Conservation (phyloP, 2,797 vertebrate genomes). For the Parauchenoglanis punctatus region DNA sequence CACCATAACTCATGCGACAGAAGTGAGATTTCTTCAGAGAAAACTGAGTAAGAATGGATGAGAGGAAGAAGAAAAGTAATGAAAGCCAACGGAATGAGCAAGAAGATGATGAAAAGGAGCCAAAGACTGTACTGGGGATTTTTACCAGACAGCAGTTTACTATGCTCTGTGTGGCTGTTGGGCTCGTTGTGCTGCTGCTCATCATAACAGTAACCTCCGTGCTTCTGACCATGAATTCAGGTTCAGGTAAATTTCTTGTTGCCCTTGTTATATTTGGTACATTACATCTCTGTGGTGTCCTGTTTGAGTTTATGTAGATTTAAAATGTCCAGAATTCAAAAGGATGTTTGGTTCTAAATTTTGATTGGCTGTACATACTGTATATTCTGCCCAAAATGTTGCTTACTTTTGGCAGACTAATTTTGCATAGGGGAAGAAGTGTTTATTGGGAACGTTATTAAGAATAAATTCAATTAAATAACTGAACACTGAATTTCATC, state of each 20-base stretch:
- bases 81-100: slow-evolving; percentile 21
- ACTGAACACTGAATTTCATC: background rate
- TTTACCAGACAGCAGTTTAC: slow-evolving; percentile 59
- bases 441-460: background rate
- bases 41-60: slow-evolving; percentile 41
- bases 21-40: background rate
- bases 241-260: slow-evolving; percentile 40
- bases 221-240: slow-evolving; percentile 54
- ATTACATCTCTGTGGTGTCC: background rate
- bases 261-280: background rate
- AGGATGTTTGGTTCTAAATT: background rate
- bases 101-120: slow-evolving; percentile 19
- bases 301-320: background rate
- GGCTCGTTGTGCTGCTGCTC: slow-evolving; percentile 58
- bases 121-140: slow-evolving; percentile 49
- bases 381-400: background rate
- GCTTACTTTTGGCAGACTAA: background rate
- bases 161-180: slow-evolving; percentile 51
- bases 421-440: background rate
- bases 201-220: slow-evolving; percentile 55
- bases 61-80: slow-evolving; percentile 16
- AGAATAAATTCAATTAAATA: background rate
- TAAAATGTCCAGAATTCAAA: background rate
- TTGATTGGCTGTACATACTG: background rate
- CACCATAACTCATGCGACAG: background rate